These are phyloP conservation scores for Daphoenositta chrysoptera DNA, from an alignment of 2,113 vertebrate genomes.

Conservation along the genomic window DNA sequence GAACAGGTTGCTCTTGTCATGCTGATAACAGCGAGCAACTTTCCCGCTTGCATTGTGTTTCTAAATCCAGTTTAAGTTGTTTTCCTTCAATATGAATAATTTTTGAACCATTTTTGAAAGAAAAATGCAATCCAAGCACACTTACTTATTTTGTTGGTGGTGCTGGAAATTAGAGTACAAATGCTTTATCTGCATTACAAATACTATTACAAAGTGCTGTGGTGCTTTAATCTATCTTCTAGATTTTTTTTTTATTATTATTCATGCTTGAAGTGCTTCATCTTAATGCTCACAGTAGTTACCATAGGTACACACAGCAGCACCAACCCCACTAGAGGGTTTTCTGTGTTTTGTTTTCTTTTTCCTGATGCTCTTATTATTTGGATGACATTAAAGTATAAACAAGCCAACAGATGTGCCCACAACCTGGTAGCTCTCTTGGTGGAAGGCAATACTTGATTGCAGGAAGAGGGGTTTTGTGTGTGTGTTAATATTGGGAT, in stretches of 20 bases:
- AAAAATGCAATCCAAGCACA: slow-evolving; percentile 60
- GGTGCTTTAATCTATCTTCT: slow-evolving; percentile 62
- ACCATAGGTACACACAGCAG: slow-evolving; percentile 9
- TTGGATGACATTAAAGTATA: slow-evolving; percentile 55
- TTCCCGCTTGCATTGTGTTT: slow-evolving; percentile 37
- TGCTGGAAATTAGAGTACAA: slow-evolving; percentile 61
- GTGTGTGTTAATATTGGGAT: background rate
- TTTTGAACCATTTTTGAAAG: slow-evolving; percentile 51
- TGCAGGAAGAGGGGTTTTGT: background rate
- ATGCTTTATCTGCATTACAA: slow-evolving; percentile 68
- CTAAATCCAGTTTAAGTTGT: slow-evolving; percentile 60
- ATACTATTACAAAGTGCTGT: slow-evolving; percentile 57
- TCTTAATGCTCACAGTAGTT: slow-evolving; percentile 43
- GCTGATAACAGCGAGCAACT: slow-evolving; percentile 44
- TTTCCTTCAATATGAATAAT: slow-evolving; percentile 60
- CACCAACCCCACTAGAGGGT: background rate
- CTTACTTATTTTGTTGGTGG: slow-evolving; percentile 56
- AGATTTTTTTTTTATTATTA: slow-evolving; percentile 45
- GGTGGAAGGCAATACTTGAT: slow-evolving; percentile 18
- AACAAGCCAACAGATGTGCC: slow-evolving; percentile 55
- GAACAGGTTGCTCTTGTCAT: slow-evolving; percentile 58
- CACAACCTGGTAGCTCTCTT: slow-evolving; percentile 38
- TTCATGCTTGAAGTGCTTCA: slow-evolving; percentile 61
- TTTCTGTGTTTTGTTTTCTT: slow-evolving; percentile 49
- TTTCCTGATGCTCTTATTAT: slow-evolving; percentile 41